A percentile compares a stretch with the other conserved stretches of the same genome.
Evolutionary conservation across 1,140 invertebrate genomes (phyloP).

Genomic region (Pomacea maculata): DNA sequence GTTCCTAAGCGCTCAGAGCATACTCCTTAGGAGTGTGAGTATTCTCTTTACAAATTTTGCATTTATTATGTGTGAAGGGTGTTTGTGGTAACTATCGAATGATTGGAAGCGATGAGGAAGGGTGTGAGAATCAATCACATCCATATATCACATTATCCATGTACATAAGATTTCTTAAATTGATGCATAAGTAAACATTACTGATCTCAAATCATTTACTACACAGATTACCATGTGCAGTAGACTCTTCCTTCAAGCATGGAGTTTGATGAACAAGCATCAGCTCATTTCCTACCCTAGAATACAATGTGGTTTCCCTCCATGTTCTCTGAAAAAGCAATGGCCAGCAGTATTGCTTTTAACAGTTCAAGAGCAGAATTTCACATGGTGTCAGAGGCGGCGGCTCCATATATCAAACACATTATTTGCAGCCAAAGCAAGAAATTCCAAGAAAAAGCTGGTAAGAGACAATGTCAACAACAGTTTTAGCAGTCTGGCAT

Average conservation of each 20-base stretch:
- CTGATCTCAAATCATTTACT: background rate
- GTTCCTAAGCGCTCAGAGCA: too few relatives aligned
- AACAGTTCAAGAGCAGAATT: background rate
- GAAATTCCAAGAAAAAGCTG: slow-evolving; percentile 23
- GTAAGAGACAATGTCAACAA: background rate
- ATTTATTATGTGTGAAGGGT: too few relatives aligned
- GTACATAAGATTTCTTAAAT: too few relatives aligned
- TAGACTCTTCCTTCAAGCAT: background rate
- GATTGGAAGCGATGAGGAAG: too few relatives aligned
- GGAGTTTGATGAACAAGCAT: background rate
- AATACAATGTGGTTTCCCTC: background rate
- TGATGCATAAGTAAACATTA: background rate
- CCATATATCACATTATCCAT: too few relatives aligned
- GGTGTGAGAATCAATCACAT: too few relatives aligned
- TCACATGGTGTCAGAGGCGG: slow-evolving; percentile 19
- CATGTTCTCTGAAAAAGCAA: background rate
- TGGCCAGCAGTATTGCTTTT: background rate
- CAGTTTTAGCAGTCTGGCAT: background rate
- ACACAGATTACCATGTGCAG: background rate
- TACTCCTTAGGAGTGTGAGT: too few relatives aligned
- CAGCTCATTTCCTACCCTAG: background rate
- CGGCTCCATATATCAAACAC: background rate
- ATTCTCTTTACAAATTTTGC: too few relatives aligned
- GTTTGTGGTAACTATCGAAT: too few relatives aligned
- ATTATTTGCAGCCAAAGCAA: slow-evolving; percentile 5